A percentile compares a stretch with the other conserved stretches of the same genome.
phyloP scores from a whole-genome alignment of 2,797 vertebrate species.

The Podarcis lilfordi region DNA sequence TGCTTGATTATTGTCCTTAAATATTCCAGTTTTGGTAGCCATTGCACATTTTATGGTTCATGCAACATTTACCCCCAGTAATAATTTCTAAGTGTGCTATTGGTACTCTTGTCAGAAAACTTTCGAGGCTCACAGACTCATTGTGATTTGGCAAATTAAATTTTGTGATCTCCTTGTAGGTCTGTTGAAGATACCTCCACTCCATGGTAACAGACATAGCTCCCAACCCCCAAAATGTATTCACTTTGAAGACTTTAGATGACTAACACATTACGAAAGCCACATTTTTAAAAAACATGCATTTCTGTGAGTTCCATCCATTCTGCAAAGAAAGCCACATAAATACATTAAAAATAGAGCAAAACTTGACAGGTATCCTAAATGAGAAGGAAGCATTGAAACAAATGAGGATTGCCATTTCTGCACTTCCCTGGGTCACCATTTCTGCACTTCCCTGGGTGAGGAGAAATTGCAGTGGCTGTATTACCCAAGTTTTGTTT shows the following conservation, averaged over 20 bases:
- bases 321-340: constrained; percentile 1
- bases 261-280: constrained; percentile 14
- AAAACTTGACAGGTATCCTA: constrained; percentile 9
- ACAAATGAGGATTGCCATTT: neutral
- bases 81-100: constrained; percentile 1
- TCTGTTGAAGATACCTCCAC: constrained; percentile 55
- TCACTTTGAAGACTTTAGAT: neutral
- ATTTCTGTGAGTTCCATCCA: neutral
- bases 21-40: neutral
- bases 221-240: neutral
- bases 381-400: neutral
- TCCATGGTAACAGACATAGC: constrained; percentile 57
- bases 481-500: neutral
- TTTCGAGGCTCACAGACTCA: constrained; percentile 29
- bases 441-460: neutral
- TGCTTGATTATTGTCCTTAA: neutral
- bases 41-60: neutral
- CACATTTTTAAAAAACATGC: constrained; percentile 34
- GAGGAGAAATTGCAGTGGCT: neutral
- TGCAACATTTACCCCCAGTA: neutral
- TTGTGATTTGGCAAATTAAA: constrained; percentile 29
- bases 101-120: no score
- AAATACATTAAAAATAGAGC: constrained; percentile 21
- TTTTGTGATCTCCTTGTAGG: constrained; percentile 24
- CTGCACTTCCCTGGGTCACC: neutral